Base-by-base conservation (phyloP, 2,797 vertebrate genomes). In the Channallabes apus region DNA sequence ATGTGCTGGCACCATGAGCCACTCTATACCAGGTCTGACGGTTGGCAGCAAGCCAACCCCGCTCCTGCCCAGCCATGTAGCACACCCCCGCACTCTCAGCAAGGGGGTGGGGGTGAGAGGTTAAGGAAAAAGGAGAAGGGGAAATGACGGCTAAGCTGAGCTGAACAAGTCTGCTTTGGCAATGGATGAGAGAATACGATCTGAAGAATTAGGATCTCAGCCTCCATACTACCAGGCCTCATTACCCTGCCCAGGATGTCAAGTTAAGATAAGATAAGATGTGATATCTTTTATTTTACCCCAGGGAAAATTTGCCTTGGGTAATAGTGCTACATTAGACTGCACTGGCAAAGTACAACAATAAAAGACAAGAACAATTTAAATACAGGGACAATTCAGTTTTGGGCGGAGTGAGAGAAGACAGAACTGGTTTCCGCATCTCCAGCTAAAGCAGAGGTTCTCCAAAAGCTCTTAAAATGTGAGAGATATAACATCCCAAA, bases 11-110 rank as follows among this genome's bases (percentile, higher is more conserved):
- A 79, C 62, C 80, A 71, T 87, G 59, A 78, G 89, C 85, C 86
- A 88, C 91, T 64, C 59, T 90, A 90, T 93, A 92, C 85, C 77
- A 93, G 94, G 94, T 95, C 93, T 84, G 94, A 95, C 94, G 94
- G 95, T 87, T 95, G 95, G 95, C 95, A 95, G 95, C 95, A 95
- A 94, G 94, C 95, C 95, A 95, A 95, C 95, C 95, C 94, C 94
- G 92, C 95, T 96, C 94, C 94, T 95, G 95, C 94, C 94, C 90
- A 91, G 91, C 94, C 93, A 73, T 90, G 87, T 91, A 86, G 87
- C 89, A 90, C 86, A 82, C 87, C 91, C 91, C 89, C 83, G n/a
- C 88, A 89, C 90, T 85, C 76, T 58, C 77, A 89, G 89, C 67
- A 72, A 76, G 80, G 86, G 89, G 84, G 89, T 90, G 86, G 77